Evolutionary conservation across 2,113 vertebrate genomes (phyloP).

Genomic region (Clarias gariepinus): DNA sequence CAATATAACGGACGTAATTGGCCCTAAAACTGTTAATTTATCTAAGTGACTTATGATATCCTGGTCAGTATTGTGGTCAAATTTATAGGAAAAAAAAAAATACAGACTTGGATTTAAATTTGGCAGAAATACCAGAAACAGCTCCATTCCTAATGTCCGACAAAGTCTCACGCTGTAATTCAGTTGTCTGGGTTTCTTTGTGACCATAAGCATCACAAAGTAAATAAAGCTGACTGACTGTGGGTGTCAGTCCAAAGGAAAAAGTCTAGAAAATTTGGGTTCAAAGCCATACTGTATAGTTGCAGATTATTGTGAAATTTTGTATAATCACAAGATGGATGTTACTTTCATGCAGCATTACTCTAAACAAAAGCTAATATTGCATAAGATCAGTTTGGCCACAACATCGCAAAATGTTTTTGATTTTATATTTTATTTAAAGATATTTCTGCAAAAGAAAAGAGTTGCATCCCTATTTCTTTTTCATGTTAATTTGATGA

Average conservation of each 20-base stretch:
- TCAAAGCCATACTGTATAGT: not conserved
- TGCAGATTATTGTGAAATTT: too few species aligned
- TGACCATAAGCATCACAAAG: not conserved
- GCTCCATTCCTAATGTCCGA: not conserved
- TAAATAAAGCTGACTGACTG: not conserved
- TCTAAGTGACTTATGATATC: not conserved
- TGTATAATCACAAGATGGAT: not conserved
- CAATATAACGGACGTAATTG: not conserved
- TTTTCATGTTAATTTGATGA: too few species aligned
- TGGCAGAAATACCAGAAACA: not conserved
- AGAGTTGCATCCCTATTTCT: too few species aligned
- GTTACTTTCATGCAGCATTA: not conserved
- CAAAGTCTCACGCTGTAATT: not conserved
- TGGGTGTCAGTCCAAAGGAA: not conserved
- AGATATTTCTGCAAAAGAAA: too few species aligned
- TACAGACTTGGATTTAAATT: not conserved
- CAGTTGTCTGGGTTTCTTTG: not conserved
- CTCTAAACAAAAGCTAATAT: not conserved
- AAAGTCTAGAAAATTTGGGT: not conserved
- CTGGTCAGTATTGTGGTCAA: not conserved
- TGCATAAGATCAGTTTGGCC: not conserved
- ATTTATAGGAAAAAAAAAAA: not conserved
- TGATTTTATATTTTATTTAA: too few species aligned
- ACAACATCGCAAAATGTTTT: not conserved
- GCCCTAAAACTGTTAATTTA: not conserved